Percentiles rank a stretch among this genome's conserved stretches.
Evolutionary conservation across 2,113 vertebrate genomes (phyloP).

Genomic region (Leptobrachium ailaonicum): DNA sequence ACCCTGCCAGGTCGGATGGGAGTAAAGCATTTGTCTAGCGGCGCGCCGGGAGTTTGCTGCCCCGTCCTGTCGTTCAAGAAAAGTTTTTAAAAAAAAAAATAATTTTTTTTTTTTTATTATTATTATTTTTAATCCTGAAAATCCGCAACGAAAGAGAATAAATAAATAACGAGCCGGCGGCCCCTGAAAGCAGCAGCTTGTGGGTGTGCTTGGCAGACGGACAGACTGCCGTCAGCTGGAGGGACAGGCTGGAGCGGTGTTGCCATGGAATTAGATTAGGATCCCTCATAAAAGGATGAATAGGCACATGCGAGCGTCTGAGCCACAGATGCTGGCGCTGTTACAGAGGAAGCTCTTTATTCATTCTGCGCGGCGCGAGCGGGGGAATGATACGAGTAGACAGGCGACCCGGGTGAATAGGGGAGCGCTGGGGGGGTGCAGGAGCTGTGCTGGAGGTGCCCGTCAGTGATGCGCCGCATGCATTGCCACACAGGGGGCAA

Average conservation of each 20-base stretch:
- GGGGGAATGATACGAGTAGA: conserved; percentile 8
- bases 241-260: conserved; percentile 18
- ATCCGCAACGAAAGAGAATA: too few relatives aligned
- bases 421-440: background rate
- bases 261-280: conserved; percentile 47
- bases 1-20: background rate
- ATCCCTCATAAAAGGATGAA: conserved; percentile 40
- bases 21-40: conserved; percentile 19
- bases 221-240: background rate
- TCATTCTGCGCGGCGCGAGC: conserved; percentile 9
- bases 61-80: too few relatives aligned
- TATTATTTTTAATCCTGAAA: too few relatives aligned
- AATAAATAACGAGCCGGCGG: too few relatives aligned
- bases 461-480: background rate
- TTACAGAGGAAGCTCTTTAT: conserved; percentile 8
- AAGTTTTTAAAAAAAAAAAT: too few relatives aligned
- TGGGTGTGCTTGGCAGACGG: conserved; percentile 47
- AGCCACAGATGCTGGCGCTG: conserved; percentile 23
- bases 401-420: background rate
- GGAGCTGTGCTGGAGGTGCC: background rate
- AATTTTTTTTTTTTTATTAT: too few relatives aligned
- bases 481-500: background rate
- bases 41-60: too few relatives aligned
- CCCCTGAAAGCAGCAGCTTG: conserved; percentile 51
- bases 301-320: conserved; percentile 29